Percentiles rank a stretch among this genome's conserved stretches.
phyloP scores from a whole-genome alignment of 2,888 invertebrate genomes.

The Phalangium opilio region DNA sequence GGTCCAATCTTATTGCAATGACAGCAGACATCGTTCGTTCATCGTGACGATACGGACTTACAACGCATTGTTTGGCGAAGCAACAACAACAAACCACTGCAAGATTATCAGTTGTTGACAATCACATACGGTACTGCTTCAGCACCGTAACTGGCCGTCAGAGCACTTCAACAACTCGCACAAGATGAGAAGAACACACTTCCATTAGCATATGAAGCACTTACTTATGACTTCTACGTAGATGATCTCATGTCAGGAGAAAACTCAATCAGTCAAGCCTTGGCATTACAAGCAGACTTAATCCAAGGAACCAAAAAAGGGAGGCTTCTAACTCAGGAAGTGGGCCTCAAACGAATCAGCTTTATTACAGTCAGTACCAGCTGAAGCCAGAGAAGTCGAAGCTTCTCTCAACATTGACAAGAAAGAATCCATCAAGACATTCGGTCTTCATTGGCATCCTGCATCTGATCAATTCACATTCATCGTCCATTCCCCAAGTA shows the following conservation, averaged over 20 bases:
- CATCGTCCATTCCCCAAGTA: background rate
- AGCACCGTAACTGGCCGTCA: too few species aligned
- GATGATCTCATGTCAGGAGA: constrained; percentile 18
- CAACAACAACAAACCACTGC: too few species aligned
- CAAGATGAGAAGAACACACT: too few species aligned
- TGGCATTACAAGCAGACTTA: constrained; percentile 5
- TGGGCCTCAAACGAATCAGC: too few species aligned
- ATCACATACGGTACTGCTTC: too few species aligned
- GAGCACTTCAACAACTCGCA: too few species aligned
- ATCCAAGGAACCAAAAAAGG: too few species aligned
- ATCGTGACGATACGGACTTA: constrained; percentile 11
- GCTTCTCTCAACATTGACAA: constrained; percentile 1
- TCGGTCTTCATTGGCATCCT: constrained; percentile 1
- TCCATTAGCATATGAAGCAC: constrained; percentile 10
- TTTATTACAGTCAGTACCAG: background rate
- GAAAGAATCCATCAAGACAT: constrained; percentile 4
- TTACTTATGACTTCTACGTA: constrained; percentile 24
- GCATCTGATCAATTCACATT: background rate
- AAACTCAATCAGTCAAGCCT: constrained; percentile 15
- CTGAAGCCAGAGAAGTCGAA: background rate
- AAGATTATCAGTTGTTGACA: too few species aligned
- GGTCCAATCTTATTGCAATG: constrained; percentile 23
- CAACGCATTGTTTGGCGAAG: too few species aligned
- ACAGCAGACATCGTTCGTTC: constrained; percentile 27
- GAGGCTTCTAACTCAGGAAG: too few species aligned